Conservation (phyloP, 1,140 invertebrate species). For the Phenacoccus solenopsis region DNA sequence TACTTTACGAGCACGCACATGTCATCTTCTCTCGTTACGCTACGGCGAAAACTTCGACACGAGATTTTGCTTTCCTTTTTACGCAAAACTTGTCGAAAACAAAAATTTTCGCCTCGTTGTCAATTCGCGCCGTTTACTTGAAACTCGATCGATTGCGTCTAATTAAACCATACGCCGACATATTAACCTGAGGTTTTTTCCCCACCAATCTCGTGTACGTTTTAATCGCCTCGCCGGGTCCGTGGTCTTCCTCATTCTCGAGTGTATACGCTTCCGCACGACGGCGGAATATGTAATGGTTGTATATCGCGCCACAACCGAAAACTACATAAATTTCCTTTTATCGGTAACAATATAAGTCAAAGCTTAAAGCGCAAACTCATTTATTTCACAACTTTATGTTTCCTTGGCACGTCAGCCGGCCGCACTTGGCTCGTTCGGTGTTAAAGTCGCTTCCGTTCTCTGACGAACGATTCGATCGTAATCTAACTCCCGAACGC, state of each 20-base stretch:
- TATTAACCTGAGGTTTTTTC: too few relatives aligned
- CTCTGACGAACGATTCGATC: not conserved
- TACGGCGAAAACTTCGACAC: too few relatives aligned
- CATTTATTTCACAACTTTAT: constrained; percentile 3
- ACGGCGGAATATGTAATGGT: not conserved
- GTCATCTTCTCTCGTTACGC: not conserved
- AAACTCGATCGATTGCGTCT: too few relatives aligned
- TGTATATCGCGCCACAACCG: not conserved
- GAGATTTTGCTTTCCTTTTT: too few relatives aligned
- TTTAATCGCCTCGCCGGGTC: too few relatives aligned
- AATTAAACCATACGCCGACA: too few relatives aligned
- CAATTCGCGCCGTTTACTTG: too few relatives aligned
- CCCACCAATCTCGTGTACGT: too few relatives aligned
- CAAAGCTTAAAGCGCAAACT: constrained; percentile 1
- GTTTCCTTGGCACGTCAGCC: not conserved
- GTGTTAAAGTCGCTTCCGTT: not conserved
- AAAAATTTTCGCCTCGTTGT: too few relatives aligned
- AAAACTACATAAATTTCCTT: constrained; percentile 3
- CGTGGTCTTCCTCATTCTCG: not conserved
- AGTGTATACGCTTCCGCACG: not conserved
- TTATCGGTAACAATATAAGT: not conserved
- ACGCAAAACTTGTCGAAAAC: too few relatives aligned
- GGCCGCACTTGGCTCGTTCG: not conserved
- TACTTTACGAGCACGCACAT: not conserved
- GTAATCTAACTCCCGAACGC: not conserved